Conservation (phyloP, 2,888 invertebrate species). For the Lymantria dispar region DNA sequence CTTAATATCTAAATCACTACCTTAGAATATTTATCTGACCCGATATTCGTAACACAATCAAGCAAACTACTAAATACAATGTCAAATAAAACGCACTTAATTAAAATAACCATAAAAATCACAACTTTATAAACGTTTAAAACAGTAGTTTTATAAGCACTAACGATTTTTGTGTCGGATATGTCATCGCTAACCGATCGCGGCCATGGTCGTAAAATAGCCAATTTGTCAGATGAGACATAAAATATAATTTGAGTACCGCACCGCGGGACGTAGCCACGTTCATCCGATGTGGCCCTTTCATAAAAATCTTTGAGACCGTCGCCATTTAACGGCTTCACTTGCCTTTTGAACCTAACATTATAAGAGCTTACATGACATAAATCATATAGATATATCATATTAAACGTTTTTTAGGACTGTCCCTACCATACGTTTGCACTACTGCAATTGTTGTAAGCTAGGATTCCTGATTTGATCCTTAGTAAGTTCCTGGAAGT, state of each 20-base stretch:
- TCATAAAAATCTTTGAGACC: slow-evolving; percentile 14
- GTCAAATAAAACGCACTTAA: not conserved
- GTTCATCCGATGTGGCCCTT: slow-evolving; percentile 10
- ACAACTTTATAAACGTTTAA: slow-evolving; percentile 2
- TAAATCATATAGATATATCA: too few species aligned
- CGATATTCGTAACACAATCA: too few species aligned
- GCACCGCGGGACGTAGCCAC: slow-evolving; percentile 30
- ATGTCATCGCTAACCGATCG: slow-evolving; percentile 8
- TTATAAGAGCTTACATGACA: not conserved
- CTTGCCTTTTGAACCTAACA: slow-evolving; percentile 1
- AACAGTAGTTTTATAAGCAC: slow-evolving; percentile 21
- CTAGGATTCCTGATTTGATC: too few species aligned
- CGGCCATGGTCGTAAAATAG: slow-evolving; percentile 48
- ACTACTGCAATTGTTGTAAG: too few species aligned
- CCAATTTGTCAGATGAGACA: slow-evolving; percentile 60
- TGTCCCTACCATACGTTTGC: too few species aligned
- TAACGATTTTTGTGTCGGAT: slow-evolving; percentile 23
- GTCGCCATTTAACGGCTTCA: slow-evolving; percentile 6
- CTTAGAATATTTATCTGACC: too few species aligned
- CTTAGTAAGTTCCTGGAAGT: too few species aligned
- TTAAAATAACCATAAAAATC: slow-evolving; percentile 1
- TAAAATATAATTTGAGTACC: slow-evolving; percentile 54
- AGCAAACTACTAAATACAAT: not conserved
- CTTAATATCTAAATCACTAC: too few species aligned
- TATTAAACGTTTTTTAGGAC: too few species aligned